Evolutionary conservation across 2,888 invertebrate species (phyloP), one percentile per base, ranked within the genome.

Genomic region (Lasioglossum pauxillum): DNA sequence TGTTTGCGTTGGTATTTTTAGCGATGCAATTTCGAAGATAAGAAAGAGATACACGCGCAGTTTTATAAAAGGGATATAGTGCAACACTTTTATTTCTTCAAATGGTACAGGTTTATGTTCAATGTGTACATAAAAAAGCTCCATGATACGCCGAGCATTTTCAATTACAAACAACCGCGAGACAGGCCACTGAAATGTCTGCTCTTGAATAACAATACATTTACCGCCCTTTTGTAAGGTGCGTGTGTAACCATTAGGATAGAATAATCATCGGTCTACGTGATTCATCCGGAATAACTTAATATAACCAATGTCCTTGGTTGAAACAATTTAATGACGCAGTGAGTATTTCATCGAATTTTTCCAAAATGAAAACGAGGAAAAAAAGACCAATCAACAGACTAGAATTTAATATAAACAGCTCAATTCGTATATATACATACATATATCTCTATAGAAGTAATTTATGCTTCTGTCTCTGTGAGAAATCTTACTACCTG

Each of bases 81-180:
- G 74, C 74, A 71, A 86, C 76, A 81, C 49, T 69, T 91, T 91
- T 91, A 90, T 91, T 85, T 82, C 27, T 75, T 84, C 75, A 78
- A 80, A 82, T 87, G 75, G 67, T 91, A 91, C 89, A 91, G 85
- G 84, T 64, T 86, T 84, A 74, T 83, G 75, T 86, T 84, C 73
- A 84, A 80, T 86, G 78, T 80, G 80, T 89, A 80, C 75, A 80
- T 69, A 60, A 19, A 71, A 44, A 80, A 77, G 67, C 31, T 78
- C 83, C 57, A 79, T 73, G 44, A 5, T 76, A 77, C 14, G 49
- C 4, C 73, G 27, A 67, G 67, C 46, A 71, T 82, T 82, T 44
- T 85, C 35, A 73, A 19, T 83, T 83, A 78, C 35, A 77, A 77
- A 86, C 64, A 74, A 86, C 64, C 79, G 74, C 38, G 38, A 78